Evolutionary conservation across 2,888 invertebrate species (phyloP).

Genomic region (Athrips mouffetella): DNA sequence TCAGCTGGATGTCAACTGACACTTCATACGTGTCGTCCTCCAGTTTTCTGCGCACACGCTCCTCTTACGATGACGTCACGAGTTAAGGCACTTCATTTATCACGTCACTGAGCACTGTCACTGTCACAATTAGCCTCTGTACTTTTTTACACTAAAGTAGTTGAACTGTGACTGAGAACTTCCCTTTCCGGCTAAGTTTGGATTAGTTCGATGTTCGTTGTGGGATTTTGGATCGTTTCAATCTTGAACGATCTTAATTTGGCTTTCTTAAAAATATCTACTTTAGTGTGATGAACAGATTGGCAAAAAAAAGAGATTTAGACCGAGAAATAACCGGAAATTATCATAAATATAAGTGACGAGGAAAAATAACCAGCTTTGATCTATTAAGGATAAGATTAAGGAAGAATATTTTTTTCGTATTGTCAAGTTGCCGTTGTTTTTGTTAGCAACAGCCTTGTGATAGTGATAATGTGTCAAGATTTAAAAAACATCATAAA

Average conservation of each 20-base stretch:
- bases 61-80: slow-evolving; percentile 44
- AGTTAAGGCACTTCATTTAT: slow-evolving; percentile 15
- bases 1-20: slow-evolving; percentile 77
- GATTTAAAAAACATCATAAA: slow-evolving; percentile 2
- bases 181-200: not conserved
- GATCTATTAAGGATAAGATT: no score
- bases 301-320: not conserved
- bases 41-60: slow-evolving; percentile 56
- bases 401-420: not conserved
- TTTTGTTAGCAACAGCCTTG: not conserved
- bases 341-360: no score
- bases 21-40: slow-evolving; percentile 74
- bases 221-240: not conserved
- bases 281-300: not conserved
- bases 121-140: slow-evolving; percentile 3
- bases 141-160: not conserved
- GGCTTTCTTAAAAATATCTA: not conserved
- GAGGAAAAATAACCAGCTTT: no score
- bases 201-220: not conserved
- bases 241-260: not conserved
- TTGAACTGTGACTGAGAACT: not conserved
- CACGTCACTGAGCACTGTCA: slow-evolving; percentile 11
- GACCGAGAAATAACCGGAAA: no score
- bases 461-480: not conserved
- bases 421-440: not conserved